A percentile compares a stretch with the other conserved stretches of the same genome.
Evolutionary conservation across 1,140 invertebrate genomes (phyloP).

Genomic region (Leptinotarsa defecta): DNA sequence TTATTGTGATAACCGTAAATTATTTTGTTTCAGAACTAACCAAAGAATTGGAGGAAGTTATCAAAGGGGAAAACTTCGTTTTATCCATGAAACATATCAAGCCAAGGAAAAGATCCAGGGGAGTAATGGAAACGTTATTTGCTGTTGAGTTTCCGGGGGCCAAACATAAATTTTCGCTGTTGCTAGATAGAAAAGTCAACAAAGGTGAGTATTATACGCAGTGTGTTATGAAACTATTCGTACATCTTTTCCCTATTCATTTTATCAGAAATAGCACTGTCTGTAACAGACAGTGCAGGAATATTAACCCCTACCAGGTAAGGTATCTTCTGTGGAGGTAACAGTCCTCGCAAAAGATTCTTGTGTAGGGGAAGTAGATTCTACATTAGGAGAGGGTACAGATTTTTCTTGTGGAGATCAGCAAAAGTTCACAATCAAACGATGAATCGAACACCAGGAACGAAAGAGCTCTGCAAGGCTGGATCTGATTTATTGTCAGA

Average conservation of each 20-base stretch:
- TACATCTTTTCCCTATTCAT: too few relatives aligned
- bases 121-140: slow-evolving; percentile 65
- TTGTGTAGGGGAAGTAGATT: too few relatives aligned
- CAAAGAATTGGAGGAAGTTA: slow-evolving; percentile 62
- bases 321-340: too few relatives aligned
- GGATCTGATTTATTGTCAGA: not conserved
- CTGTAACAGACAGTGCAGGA: too few relatives aligned
- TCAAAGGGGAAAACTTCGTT: slow-evolving; percentile 65
- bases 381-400: too few relatives aligned
- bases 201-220: slow-evolving; percentile 58
- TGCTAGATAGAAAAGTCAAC: slow-evolving; percentile 67
- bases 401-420: too few relatives aligned
- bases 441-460: not conserved
- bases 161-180: slow-evolving; percentile 67
- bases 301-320: too few relatives aligned
- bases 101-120: slow-evolving; percentile 60
- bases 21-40: slow-evolving; percentile 60
- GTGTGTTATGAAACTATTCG: too few relatives aligned
- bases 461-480: too few relatives aligned
- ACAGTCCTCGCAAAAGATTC: too few relatives aligned
- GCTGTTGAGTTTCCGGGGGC: slow-evolving; percentile 66
- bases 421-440: not conserved
- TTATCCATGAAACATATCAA: slow-evolving; percentile 67
- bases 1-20: not conserved
- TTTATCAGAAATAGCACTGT: too few relatives aligned